These are phyloP conservation scores for Callopanchax toddi DNA, from an alignment of 2,113 vertebrate genomes.

Conservation along the genomic window DNA sequence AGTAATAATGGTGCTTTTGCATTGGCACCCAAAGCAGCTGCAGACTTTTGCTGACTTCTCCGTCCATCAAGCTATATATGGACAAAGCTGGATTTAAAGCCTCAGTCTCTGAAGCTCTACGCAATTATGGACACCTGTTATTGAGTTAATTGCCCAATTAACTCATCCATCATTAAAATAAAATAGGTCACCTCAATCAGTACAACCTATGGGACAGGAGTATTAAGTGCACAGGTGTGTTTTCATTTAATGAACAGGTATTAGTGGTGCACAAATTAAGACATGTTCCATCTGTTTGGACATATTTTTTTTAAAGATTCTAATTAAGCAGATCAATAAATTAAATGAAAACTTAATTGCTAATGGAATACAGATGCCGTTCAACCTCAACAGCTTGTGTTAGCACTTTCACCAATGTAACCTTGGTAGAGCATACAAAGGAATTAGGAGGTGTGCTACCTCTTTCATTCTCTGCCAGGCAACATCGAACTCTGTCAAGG, in stretches of 20 bases:
- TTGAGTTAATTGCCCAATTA: conserved; percentile 81
- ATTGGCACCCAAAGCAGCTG: neutral
- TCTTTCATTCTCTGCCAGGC: conserved; percentile 43
- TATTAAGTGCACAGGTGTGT: conserved; percentile 60
- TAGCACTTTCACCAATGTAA: conserved; percentile 25
- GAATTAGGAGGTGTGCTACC: conserved; percentile 17
- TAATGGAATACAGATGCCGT: neutral
- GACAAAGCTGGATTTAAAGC: conserved; percentile 57
- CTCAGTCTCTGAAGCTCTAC: conserved; percentile 70
- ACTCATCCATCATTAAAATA: conserved; percentile 77
- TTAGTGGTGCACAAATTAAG: conserved; percentile 23
- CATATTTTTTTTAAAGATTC: neutral
- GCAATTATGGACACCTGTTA: conserved; percentile 81
- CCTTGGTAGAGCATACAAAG: conserved; percentile 39
- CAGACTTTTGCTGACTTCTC: conserved; percentile 34
- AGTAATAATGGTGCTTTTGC: too few relatives aligned
- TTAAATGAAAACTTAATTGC: conserved; percentile 14
- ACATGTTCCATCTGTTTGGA: conserved; percentile 34
- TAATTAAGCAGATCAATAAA: conserved; percentile 12
- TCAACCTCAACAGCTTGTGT: conserved; percentile 2
- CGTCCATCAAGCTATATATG: conserved; percentile 49
- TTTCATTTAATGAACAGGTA: conserved; percentile 14
- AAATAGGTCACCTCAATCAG: conserved; percentile 75
- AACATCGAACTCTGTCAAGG: conserved; percentile 28
- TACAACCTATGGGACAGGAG: conserved; percentile 53